These are phyloP conservation scores for Hirtodrosophila trivittata DNA, from an alignment of 2,888 invertebrate genomes.

Conservation along the genomic window DNA sequence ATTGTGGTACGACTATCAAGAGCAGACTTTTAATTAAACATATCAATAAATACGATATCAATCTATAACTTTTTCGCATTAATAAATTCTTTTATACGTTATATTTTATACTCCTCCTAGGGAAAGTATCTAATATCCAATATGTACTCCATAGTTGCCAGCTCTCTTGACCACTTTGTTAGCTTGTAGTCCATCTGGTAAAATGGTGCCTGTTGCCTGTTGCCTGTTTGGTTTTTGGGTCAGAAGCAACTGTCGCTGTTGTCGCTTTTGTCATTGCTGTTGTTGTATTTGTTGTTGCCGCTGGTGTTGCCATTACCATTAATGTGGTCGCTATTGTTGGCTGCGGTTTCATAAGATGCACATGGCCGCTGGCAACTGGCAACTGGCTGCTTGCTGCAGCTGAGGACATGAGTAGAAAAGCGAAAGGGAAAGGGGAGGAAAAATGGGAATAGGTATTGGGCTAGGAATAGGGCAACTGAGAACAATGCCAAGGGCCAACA, in stretches of 20 bases:
- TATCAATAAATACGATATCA: no score
- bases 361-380: conserved; percentile 42
- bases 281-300: conserved; percentile 65
- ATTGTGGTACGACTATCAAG: no score
- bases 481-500: conserved; percentile 60
- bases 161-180: conserved; percentile 24
- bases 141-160: no score
- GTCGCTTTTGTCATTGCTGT: conserved; percentile 12
- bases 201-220: conserved; percentile 20
- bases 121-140: no score
- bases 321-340: conserved; percentile 64
- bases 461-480: conserved; percentile 12
- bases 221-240: conserved; percentile 60
- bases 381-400: no score
- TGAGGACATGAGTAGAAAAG: no score
- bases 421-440: conserved; percentile 22
- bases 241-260: conserved; percentile 57
- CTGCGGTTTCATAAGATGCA: conserved; percentile 40
- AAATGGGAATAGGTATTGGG: conserved; percentile 26
- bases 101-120: no score
- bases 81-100: no score
- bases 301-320: conserved; percentile 72
- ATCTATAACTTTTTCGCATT: no score
- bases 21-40: no score
- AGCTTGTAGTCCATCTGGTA: conserved; percentile 8